These are phyloP conservation scores for Bombus soroeensis DNA, from an alignment of 1,140 invertebrate genomes.

Conservation along the genomic window DNA sequence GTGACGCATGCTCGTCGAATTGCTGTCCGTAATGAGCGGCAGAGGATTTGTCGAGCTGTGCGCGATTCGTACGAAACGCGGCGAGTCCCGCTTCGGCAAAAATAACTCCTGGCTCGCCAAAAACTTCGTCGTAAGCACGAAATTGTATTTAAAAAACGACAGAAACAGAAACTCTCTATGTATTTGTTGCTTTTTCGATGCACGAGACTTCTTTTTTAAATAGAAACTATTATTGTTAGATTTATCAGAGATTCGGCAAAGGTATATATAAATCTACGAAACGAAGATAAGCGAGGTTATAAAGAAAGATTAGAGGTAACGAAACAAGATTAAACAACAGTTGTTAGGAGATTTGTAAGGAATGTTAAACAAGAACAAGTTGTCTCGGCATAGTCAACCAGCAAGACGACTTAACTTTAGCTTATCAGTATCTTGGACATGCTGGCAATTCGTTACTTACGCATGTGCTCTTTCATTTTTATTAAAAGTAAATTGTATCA, in stretches of 20 bases:
- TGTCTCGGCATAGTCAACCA: too few species aligned
- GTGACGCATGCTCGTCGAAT: constrained; percentile 37
- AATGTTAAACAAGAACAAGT: too few species aligned
- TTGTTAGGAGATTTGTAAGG: too few species aligned
- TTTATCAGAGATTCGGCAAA: not conserved
- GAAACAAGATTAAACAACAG: not conserved
- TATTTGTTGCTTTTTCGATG: not conserved
- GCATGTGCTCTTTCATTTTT: not conserved
- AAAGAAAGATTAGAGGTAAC: not conserved
- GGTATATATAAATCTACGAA: too few species aligned
- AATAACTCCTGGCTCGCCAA: not conserved
- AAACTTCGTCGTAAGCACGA: not conserved
- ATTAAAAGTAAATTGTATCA: not conserved
- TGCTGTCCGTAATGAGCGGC: constrained; percentile 47
- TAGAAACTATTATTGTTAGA: not conserved
- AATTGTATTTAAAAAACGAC: not conserved
- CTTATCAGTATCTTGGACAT: too few species aligned
- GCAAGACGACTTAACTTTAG: too few species aligned
- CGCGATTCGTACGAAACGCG: constrained; percentile 3
- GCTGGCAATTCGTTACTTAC: too few species aligned
- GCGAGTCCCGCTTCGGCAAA: not conserved
- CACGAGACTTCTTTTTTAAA: not conserved
- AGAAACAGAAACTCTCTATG: too few species aligned
- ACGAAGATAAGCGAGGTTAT: not conserved
- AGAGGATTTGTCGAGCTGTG: constrained; percentile 21